These are phyloP conservation scores for Phortica variegata DNA, from an alignment of 1,140 invertebrate species.

Conservation along the genomic window DNA sequence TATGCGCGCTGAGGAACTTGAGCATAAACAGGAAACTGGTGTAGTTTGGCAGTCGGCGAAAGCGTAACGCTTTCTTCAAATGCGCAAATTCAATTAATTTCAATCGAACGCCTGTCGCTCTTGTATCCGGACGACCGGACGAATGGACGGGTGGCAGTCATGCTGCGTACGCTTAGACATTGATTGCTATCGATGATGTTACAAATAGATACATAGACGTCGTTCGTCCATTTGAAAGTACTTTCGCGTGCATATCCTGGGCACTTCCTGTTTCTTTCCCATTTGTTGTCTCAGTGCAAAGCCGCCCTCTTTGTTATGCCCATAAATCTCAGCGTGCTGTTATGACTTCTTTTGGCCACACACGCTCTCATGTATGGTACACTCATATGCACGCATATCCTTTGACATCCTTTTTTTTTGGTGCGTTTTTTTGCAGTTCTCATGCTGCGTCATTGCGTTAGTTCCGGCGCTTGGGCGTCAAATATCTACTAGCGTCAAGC, in stretches of 20 bases:
- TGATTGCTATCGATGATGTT: constrained; percentile 27
- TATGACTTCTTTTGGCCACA: constrained; percentile 28
- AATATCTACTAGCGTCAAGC: constrained; percentile 26
- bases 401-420: no score
- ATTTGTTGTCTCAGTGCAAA: no score
- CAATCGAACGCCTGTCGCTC: constrained; percentile 57
- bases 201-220: constrained; percentile 28
- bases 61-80: constrained; percentile 15
- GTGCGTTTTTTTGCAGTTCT: constrained; percentile 23
- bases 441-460: constrained; percentile 50
- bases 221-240: background rate
- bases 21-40: constrained; percentile 47
- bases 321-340: constrained; percentile 39
- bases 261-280: background rate
- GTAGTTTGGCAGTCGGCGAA: no score
- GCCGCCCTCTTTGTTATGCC: no score
- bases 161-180: constrained; percentile 12
- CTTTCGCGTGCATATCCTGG: constrained; percentile 24
- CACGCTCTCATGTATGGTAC: background rate
- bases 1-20: constrained; percentile 46
- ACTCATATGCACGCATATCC: constrained; percentile 6
- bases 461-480: constrained; percentile 29
- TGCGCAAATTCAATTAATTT: constrained; percentile 56
- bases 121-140: constrained; percentile 29
- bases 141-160: no score